A percentile compares a stretch with the other conserved stretches of the same genome.
Conservation (phyloP, 2,888 invertebrate genomes). For the Mythimna ferrago region DNA sequence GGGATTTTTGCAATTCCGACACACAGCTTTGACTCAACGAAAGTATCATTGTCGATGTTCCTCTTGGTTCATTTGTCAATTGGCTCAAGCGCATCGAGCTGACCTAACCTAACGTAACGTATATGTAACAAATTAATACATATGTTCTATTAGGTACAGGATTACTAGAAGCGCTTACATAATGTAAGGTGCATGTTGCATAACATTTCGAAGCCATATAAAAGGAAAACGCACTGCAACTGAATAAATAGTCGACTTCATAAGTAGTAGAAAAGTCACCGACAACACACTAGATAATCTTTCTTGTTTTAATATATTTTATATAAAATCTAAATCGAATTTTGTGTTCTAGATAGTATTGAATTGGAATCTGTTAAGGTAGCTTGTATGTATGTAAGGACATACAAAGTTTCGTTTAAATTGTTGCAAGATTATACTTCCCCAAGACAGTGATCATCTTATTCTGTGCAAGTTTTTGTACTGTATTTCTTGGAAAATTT, state of each 20-base stretch:
- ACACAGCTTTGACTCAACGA: no score
- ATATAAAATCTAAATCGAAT: neutral
- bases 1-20: no score
- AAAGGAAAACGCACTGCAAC: slow-evolving; percentile 17
- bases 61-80: no score
- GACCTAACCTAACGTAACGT: neutral
- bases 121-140: neutral
- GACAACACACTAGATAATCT: neutral
- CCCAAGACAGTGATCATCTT: slow-evolving; percentile 51
- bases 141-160: slow-evolving; percentile 5
- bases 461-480: slow-evolving; percentile 64
- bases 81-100: no score
- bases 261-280: neutral
- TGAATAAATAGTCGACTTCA: slow-evolving; percentile 1
- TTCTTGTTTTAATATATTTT: neutral
- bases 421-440: slow-evolving; percentile 49
- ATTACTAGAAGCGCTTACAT: slow-evolving; percentile 11
- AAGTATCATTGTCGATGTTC: no score
- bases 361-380: neutral
- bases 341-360: slow-evolving; percentile 4
- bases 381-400: neutral
- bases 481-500: slow-evolving; percentile 68
- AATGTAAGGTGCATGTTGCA: slow-evolving; percentile 21
- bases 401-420: slow-evolving; percentile 31
- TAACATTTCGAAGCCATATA: slow-evolving; percentile 40